Conservation (phyloP, 1,140 invertebrate genomes). For the Holcopasites calliopsidis region DNA sequence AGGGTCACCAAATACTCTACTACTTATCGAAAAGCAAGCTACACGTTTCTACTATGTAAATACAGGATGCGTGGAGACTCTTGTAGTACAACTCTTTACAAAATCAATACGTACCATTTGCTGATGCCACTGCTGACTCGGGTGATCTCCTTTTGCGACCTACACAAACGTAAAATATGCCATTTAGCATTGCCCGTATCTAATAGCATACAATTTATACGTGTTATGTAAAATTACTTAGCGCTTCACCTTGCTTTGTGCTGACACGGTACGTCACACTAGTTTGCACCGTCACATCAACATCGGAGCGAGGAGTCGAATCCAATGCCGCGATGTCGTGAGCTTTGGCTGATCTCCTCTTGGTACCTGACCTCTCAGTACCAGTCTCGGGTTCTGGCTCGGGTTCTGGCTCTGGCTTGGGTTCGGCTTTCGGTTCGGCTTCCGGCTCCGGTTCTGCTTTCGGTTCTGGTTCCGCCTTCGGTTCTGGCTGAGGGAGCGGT, state of each 20-base stretch:
- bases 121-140: conserved; percentile 13
- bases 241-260: conserved; percentile 80
- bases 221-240: neutral
- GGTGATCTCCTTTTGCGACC: conserved; percentile 72
- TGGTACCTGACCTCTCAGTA: conserved; percentile 73
- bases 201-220: neutral
- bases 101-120: conserved; percentile 51
- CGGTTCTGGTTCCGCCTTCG: conserved; percentile 55
- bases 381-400: conserved; percentile 64
- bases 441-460: conserved; percentile 62
- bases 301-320: conserved; percentile 64
- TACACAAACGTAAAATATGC: conserved; percentile 40
- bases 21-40: conserved; percentile 35
- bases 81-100: conserved; percentile 25
- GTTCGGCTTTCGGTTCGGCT: conserved; percentile 67
- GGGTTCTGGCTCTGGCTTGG: conserved; percentile 65
- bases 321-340: conserved; percentile 47
- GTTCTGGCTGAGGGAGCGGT: conserved; percentile 74
- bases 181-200: neutral
- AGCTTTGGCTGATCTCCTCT: conserved; percentile 73
- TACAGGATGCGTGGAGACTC: conserved; percentile 29
- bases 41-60: conserved; percentile 37
- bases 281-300: conserved; percentile 84
- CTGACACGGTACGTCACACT: conserved; percentile 87
- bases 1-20: conserved; percentile 28